Evolutionary conservation across 2,888 invertebrate species (phyloP).

Genomic region (Luffia ferchaultella): DNA sequence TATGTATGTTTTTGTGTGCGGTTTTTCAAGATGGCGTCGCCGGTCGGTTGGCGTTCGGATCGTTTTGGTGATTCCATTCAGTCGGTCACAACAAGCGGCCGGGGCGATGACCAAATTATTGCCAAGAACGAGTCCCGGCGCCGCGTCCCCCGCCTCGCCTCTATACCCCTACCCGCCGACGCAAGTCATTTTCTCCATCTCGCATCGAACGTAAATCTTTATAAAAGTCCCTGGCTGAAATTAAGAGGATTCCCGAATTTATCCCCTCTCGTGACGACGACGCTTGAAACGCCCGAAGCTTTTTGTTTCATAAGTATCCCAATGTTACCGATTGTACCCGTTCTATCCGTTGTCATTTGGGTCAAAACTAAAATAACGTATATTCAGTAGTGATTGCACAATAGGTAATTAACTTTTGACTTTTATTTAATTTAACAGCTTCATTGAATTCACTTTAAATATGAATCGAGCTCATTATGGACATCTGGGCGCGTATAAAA

Average conservation of each 20-base stretch:
- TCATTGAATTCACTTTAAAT: too few species aligned
- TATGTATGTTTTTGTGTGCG: neutral
- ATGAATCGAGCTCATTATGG: too few species aligned
- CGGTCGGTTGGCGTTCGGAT: slow-evolving; percentile 8
- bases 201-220: slow-evolving; percentile 27
- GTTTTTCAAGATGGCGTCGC: slow-evolving; percentile 9
- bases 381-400: too few species aligned
- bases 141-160: slow-evolving; percentile 16
- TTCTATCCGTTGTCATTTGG: too few species aligned
- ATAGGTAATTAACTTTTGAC: too few species aligned
- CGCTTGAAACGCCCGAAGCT: neutral
- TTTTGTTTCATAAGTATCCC: too few species aligned
- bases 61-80: slow-evolving; percentile 10
- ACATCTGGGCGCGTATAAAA: too few species aligned
- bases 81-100: slow-evolving; percentile 22
- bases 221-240: slow-evolving; percentile 36
- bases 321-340: too few species aligned
- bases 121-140: slow-evolving; percentile 46
- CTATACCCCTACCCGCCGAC: slow-evolving; percentile 19
- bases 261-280: slow-evolving; percentile 1
- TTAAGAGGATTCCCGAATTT: slow-evolving; percentile 19
- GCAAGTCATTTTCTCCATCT: slow-evolving; percentile 10
- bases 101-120: slow-evolving; percentile 59
- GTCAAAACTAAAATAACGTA: too few species aligned
- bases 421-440: too few species aligned